These are phyloP conservation scores for Anodontia alba DNA, from an alignment of 2,888 invertebrate genomes.

Conservation along the genomic window DNA sequence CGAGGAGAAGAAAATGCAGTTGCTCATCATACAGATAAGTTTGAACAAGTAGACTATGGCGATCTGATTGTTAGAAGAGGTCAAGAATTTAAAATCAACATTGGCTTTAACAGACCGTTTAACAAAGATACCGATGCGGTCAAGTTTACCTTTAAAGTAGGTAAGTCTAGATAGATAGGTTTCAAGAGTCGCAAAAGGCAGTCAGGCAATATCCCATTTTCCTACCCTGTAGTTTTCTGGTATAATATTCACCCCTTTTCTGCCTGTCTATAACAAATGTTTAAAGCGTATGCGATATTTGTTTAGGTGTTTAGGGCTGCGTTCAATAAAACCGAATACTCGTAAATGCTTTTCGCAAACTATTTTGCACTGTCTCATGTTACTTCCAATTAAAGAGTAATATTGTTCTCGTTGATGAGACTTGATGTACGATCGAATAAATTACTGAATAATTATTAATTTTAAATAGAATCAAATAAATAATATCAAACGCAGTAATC, in stretches of 20 bases:
- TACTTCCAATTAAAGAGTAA: no score
- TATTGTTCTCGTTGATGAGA: no score
- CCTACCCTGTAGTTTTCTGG: neutral
- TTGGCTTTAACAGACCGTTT: conserved; percentile 67
- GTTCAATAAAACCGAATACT: no score
- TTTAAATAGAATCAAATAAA: no score
- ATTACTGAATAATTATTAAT: no score
- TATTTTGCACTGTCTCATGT: no score
- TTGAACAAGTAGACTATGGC: conserved; percentile 37
- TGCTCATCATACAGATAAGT: conserved; percentile 65
- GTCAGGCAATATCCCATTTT: neutral
- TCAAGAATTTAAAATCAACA: conserved; percentile 68
- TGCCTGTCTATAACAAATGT: no score
- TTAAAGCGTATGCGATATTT: neutral
- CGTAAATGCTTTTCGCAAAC: no score
- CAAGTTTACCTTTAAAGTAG: conserved; percentile 65
- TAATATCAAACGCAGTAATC: no score
- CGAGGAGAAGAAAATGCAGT: conserved; percentile 57
- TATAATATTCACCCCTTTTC: no score
- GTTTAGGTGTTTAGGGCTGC: neutral
- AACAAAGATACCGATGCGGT: conserved; percentile 62
- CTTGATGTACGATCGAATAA: no score
- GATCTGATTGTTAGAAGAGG: conserved; percentile 86
- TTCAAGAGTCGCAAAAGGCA: neutral
- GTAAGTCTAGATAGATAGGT: conserved; percentile 47